Percentiles rank a stretch among this genome's conserved stretches.
These are phyloP conservation scores for Lagria hirta DNA, from an alignment of 2,888 invertebrate species.

Conservation along the genomic window DNA sequence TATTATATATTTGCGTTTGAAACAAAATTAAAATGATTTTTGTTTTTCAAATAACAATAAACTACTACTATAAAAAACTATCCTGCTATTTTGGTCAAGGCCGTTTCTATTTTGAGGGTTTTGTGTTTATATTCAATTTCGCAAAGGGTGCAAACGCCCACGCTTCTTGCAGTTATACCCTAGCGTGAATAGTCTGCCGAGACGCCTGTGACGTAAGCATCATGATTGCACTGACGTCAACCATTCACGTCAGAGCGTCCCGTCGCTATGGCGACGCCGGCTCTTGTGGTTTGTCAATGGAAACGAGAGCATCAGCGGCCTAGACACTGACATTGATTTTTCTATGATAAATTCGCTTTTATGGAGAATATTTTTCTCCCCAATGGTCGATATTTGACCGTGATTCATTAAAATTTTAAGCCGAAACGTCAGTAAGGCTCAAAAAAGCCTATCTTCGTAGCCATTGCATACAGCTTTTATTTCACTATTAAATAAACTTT, in stretches of 20 bases:
- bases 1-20: no score
- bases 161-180: conserved; percentile 34
- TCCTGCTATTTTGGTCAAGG: conserved; percentile 23
- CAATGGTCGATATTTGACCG: no score
- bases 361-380: no score
- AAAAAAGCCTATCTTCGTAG: no score
- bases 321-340: conserved; percentile 38
- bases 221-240: conserved; percentile 36
- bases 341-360: no score
- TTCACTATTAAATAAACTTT: no score
- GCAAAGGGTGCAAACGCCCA: conserved; percentile 31
- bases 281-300: conserved; percentile 39
- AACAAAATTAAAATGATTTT: no score
- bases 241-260: conserved; percentile 39
- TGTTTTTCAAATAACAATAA: no score
- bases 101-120: conserved; percentile 17
- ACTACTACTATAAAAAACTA: no score
- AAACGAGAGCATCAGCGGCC: conserved; percentile 35
- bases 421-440: no score
- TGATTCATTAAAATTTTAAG: no score
- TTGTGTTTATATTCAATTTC: conserved; percentile 22
- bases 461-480: no score
- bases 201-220: conserved; percentile 43
- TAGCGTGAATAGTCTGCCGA: conserved; percentile 37
- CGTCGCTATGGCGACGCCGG: conserved; percentile 33